Base-by-base conservation (phyloP, 2,113 vertebrate genomes). In the Psilopsiagon aurifrons region DNA sequence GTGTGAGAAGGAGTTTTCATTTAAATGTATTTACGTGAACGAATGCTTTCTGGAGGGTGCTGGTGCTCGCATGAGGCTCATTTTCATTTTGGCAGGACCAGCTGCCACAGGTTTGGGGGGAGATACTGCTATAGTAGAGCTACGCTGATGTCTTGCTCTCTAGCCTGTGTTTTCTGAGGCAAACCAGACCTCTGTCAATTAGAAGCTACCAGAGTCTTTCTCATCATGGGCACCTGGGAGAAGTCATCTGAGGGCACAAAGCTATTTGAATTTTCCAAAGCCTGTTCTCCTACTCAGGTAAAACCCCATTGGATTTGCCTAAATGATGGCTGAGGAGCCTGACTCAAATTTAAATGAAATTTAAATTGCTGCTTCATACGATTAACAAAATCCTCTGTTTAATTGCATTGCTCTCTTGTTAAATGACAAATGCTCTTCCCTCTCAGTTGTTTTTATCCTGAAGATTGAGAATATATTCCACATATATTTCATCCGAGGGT, bases 241-340 rank as follows among this genome's bases (percentile, higher is more conserved):
- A 46, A 96, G 91, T 94, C 92, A 77, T 96, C 84, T 94, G n/a
- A 44, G 96, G 86, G 88, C 83, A 92, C 63, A 66, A 73, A 80
- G 81, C 76, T 41, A 87, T 95, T 96, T 94, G 84, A 97, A 92
- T 96, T 94, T 97, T 69, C 94, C 84, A 87, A 86, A 96, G 95
- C 94, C 94, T 95, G 95, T 96, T 96, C 92, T 95, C 96, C 96
- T 79, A 70, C 96, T 82, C 89, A 54, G 95, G 94, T 96, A 78
- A 96, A 97, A 96, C 81, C 91, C 96, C 96, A 74, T 54, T 77
- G 94, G 37, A 94, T 94, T 96, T 97, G 95, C 96, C 88, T 97
- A 95, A 94, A 62, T 82, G 95, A 94, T 86, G 96, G 70, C 83
- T 95, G 81, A 67, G 17, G 92, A 95, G 92, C 83, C 78, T 85